Base-by-base conservation (phyloP, 2,888 invertebrate species). In the Myopa tessellatipennis region DNA sequence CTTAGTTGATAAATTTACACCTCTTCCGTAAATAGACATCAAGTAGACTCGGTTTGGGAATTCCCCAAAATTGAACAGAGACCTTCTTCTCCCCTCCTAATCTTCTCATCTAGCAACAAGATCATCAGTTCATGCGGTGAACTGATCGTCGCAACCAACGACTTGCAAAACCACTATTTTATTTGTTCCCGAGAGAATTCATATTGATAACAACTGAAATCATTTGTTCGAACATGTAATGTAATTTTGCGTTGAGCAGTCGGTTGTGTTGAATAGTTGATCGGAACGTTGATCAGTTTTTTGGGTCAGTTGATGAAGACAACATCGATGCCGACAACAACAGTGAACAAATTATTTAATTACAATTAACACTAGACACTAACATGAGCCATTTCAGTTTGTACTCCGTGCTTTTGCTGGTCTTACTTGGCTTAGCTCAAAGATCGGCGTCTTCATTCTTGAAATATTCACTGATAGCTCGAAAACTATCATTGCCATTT, bases 241-340 rank as follows among this genome's bases (percentile, higher is more conserved):
- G 61, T 3, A 78, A 16, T 60, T 67, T 65, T 58, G 78, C 80
- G 69, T 67, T 8, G 61, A 34, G 61, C 1, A 18, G 18, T 38
- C 3, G 4, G 4, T 7, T 14, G 36, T 58, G n/a, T 18, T n/a
- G 3, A 18, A 58, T 12, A 65, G 36, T 65, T 65, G 65, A 16
- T 34, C n/a, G 16, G 55, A 55, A n/a, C 55, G 55, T n/a, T n/a
- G 14, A 55, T 55, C 55, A 82, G 81, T 81, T 79, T 74, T 45
- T 40, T 74, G 40, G 77, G 76, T 76, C 61, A 69, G 67, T 77
- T 74, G 76, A 68, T 75, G 75, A 76, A 79, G 78, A 77, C 68
- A 71, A 80, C 79, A 79, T 80, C 78, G 79, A n/a, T 79, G 73
- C 60, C 34, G 78, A 65, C 60, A 61, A 36, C 69, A 72, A 65